Base-by-base conservation (phyloP, 2,888 invertebrate species). In the Rambutsinella grinnellia region DNA sequence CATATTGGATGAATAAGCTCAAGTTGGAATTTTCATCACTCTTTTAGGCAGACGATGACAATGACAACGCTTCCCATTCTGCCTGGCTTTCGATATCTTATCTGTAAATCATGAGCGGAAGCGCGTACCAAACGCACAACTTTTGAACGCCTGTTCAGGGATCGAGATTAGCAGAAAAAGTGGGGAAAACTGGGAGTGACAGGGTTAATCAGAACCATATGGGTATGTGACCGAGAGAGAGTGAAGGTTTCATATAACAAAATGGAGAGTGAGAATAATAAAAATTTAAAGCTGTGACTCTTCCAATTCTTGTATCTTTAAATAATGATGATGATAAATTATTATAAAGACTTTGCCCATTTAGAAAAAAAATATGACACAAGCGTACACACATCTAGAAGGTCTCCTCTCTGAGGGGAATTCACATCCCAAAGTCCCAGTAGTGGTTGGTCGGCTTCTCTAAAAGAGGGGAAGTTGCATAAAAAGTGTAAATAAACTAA, bases 171-270 rank as follows among this genome's bases (percentile, higher is more conserved):
- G n/a, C n/a, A n/a, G n/a, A n/a, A n/a, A n/a, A n/a, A n/a, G n/a
- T n/a, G n/a, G n/a, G n/a, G n/a, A n/a, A n/a, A n/a, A n/a, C n/a
- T n/a, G n/a, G 36, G 36, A 36, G 36, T 36, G 36, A 36, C 13
- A 13, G 63, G 63, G 63, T 63, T 63, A 63, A 63, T 63, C 63
- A 63, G 49, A 24, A 51, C 8, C 63, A 63, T 63, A 63, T 63
- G 63, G 21, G 23, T 24, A 36, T 51, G 51, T 63, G n/a, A n/a
- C n/a, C n/a, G n/a, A n/a, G n/a, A n/a, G n/a, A n/a, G n/a, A n/a
- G n/a, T n/a, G n/a, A n/a, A n/a, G n/a, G n/a, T n/a, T n/a, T n/a
- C n/a, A n/a, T n/a, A n/a, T n/a, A n/a, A n/a, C n/a, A n/a, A n/a
- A n/a, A n/a, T n/a, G n/a, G n/a, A n/a, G n/a, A n/a, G n/a, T n/a